Base-by-base conservation (phyloP, 2,888 invertebrate species). In the Thymelicus sylvestris region DNA sequence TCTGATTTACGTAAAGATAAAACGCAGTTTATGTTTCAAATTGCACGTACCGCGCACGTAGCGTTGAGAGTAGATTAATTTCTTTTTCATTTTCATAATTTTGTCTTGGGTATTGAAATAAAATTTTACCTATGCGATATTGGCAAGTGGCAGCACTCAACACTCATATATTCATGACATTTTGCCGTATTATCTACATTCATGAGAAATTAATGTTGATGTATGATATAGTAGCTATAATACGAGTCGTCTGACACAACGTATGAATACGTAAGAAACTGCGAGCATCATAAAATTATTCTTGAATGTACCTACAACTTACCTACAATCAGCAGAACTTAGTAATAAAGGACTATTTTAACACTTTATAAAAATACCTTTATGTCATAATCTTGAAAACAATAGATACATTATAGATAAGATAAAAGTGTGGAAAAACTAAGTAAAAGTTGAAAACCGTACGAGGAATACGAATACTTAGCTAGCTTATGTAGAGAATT, bases 21-120 rank as follows among this genome's bases (percentile, higher is more conserved):
- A 66, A 38, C 66, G 66, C 66, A 59, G 31, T 47, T 59, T 31
- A n/a, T 59, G 59, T 59, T 57, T 39, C 59, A 59, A 31, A 64
- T 7, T 55, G 55, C 59, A 59, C 59, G 59, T 61, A 61, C 50
- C 38, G 64, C 47, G 31, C 38, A n/a, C n/a, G 38, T 39, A 7
- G 15, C 24, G 10, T 52, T 48, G 19, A 39, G 65, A 24, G 24
- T 24, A 12, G 31, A 31, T 31, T 31, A 3, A 31, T 31, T 31
- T 31, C 31, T 31, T 31, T n/a, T 55, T 24, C 19, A n/a, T 55
- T 55, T 7, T 55, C 24, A 55, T 55, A 55, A 10, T 55, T 24
- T 55, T 7, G 52, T 3, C 15, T 52, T 19, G 6, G 52, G 52
- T 52, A 6, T 13, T 19, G 52, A 44, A 44, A 44, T 44, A 44